Conservation (phyloP, 2,888 invertebrate species). For the Heliconius charithonia region DNA sequence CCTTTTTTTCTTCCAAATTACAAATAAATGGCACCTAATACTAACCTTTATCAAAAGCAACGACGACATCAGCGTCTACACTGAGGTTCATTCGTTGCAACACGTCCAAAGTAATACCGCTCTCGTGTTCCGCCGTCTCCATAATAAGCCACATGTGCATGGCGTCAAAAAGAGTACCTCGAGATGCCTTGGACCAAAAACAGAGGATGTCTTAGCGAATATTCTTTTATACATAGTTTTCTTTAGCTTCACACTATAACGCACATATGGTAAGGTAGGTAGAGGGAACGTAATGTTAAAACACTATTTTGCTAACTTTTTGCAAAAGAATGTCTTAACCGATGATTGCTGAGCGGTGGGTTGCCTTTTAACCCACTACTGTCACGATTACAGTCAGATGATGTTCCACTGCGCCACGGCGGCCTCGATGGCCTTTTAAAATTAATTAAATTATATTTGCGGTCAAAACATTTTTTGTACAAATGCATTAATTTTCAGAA, state of each 20-base stretch:
- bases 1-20: too few relatives aligned
- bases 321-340: too few relatives aligned
- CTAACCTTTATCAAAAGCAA: slow-evolving; percentile 56
- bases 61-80: slow-evolving; percentile 64
- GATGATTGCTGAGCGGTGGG: too few relatives aligned
- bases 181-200: slow-evolving; percentile 60
- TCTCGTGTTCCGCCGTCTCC: slow-evolving; percentile 33
- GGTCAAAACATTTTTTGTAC: background rate
- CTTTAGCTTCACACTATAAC: background rate
- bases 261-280: background rate
- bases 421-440: too few relatives aligned
- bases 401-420: too few relatives aligned
- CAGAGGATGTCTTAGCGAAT: background rate
- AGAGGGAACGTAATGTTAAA: too few relatives aligned
- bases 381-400: background rate
- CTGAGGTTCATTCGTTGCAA: slow-evolving; percentile 65
- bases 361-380: background rate
- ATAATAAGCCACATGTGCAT: slow-evolving; percentile 66
- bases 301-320: too few relatives aligned
- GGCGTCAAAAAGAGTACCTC: slow-evolving; percentile 58
- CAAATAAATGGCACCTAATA: background rate
- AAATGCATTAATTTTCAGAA: background rate
- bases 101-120: slow-evolving; percentile 48
- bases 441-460: too few relatives aligned
- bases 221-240: background rate